phyloP scores from a whole-genome alignment of 64 coral and sea anemone species.

The Montipora efflorescens region DNA sequence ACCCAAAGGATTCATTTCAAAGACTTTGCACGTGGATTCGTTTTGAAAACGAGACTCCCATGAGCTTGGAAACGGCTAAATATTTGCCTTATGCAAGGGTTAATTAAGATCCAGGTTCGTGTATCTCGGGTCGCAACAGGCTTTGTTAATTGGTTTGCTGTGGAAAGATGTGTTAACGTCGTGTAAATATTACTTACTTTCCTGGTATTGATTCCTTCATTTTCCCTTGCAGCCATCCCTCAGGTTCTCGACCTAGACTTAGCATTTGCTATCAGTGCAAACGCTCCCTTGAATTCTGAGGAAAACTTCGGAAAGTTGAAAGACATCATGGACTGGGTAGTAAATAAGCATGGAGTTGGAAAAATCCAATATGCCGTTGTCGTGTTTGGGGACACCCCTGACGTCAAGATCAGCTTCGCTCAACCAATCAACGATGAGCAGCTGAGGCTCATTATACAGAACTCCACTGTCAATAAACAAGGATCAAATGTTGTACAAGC shows the following conservation, averaged over 20 bases:
- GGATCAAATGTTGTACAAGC: slow-evolving; percentile 67
- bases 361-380: slow-evolving; percentile 71
- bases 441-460: slow-evolving; percentile 3
- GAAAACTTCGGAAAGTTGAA: slow-evolving; percentile 74
- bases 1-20: no score
- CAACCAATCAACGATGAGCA: slow-evolving; percentile 28
- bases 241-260: slow-evolving; percentile 35
- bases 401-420: slow-evolving; percentile 60
- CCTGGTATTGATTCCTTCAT: background rate
- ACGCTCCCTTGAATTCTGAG: slow-evolving; percentile 16
- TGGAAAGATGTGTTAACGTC: no score
- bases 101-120: no score
- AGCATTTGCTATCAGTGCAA: slow-evolving; percentile 72
- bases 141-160: no score
- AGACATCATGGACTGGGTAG: slow-evolving; percentile 66
- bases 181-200: no score
- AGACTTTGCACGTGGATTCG: no score
- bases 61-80: no score
- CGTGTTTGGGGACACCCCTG: slow-evolving; percentile 55
- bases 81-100: no score
- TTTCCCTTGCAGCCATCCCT: slow-evolving; percentile 39
- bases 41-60: no score
- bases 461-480: background rate
- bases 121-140: no score
- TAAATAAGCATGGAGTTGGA: slow-evolving; percentile 75